These are phyloP conservation scores for Physella acuta DNA, from an alignment of 1,140 invertebrate genomes.

Conservation along the genomic window DNA sequence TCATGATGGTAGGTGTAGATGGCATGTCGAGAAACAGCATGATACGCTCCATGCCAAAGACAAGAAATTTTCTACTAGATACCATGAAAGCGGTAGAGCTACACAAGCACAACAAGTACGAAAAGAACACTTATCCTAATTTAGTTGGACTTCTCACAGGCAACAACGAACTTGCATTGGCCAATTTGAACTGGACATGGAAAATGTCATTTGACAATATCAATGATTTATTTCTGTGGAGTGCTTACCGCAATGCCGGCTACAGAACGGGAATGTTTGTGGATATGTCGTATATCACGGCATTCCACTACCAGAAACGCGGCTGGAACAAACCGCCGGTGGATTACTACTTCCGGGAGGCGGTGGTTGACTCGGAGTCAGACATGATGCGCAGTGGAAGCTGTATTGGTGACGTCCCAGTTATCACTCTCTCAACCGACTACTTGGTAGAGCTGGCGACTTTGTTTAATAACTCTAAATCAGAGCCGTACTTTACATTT, in stretches of 20 bases:
- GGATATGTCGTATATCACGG: neutral
- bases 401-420: too few species aligned
- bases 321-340: conserved; percentile 39
- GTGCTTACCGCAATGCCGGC: neutral
- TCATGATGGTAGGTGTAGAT: conserved; percentile 79
- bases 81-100: conserved; percentile 30
- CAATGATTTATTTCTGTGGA: neutral
- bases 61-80: conserved; percentile 63
- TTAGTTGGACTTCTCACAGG: conserved; percentile 33
- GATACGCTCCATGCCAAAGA: conserved; percentile 74
- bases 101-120: conserved; percentile 34
- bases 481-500: too few species aligned
- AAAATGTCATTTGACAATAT: neutral
- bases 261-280: neutral
- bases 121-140: conserved; percentile 38
- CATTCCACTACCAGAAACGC: neutral
- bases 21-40: conserved; percentile 80
- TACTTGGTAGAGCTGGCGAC: too few species aligned
- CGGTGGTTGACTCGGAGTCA: too few species aligned
- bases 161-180: neutral
- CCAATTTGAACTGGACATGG: neutral
- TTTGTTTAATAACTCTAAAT: too few species aligned
- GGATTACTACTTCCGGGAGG: too few species aligned
- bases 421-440: too few species aligned
- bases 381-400: too few species aligned